Base-by-base conservation (phyloP, 2,797 vertebrate species). In the Crocidura indochinensis region DNA sequence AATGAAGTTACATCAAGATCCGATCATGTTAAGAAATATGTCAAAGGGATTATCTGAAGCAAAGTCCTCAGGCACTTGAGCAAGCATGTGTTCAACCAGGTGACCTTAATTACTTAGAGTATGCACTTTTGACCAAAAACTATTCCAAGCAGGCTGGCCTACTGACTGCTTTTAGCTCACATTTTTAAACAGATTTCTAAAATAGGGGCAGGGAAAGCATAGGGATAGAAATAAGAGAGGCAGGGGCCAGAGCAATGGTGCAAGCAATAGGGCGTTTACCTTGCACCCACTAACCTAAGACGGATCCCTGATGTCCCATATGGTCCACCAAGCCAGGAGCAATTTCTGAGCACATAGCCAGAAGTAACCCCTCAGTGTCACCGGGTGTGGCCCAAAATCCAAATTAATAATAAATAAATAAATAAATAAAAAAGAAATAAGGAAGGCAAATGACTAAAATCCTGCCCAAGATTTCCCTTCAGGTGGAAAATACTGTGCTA, bases 161-260 rank as follows among this genome's bases (percentile, higher is more conserved):
- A 38, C 14, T 6, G 14, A 38, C 47, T 84, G 38, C 31, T 89
- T 94, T 94, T 91, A 72, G 64, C 89, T 81, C 69, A 53, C 78
- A 82, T 87, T 92, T 94, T 79, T 53, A 88, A 76, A 62, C 76
- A 68, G 75, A 85, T 94, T 93, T 79, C 72, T 90, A 85, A 91
- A 92, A 95, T 67, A 81, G 72, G 38, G 22, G 82, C 51, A 91
- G 47, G 60, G 62, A 87, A 88, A 67, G 6, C 9, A 46, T 73
- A 4, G 79, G 56, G 69, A 80, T 11, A 12, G 24, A 10, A 89
- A 79, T 26, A 87, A 22, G 31, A 49, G 56, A 91, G n/a, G 73
- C 86, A 51, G 38, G 38, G 38, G 38, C 38, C 38, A 38, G 38
- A 38, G 38, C 38, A 38, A 38, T 38, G 38, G 38, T 38, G 38